These are phyloP conservation scores for Arrhamphus sclerolepis DNA, from an alignment of 2,797 vertebrate species.

Conservation along the genomic window DNA sequence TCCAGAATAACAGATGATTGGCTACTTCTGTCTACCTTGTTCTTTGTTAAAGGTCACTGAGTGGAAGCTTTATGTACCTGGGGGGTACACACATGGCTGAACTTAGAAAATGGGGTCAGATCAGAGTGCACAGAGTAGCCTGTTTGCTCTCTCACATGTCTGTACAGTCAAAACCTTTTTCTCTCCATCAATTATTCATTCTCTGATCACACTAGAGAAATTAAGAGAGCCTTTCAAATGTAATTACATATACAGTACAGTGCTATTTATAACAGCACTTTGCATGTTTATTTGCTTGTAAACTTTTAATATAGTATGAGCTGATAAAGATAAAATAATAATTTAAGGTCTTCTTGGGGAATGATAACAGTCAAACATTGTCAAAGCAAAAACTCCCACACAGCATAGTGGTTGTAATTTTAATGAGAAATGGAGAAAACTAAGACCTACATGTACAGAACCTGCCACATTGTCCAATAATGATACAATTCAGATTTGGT, in stretches of 20 bases:
- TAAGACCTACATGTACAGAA: neutral
- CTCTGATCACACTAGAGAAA: slow-evolving; percentile 41
- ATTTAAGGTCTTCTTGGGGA: neutral
- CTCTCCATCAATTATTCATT: slow-evolving; percentile 69
- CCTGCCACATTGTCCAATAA: too few species aligned
- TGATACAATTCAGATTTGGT: too few species aligned
- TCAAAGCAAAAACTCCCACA: neutral
- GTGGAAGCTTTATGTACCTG: slow-evolving; percentile 18
- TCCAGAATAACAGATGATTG: slow-evolving; percentile 11
- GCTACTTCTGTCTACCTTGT: slow-evolving; percentile 13
- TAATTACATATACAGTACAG: neutral
- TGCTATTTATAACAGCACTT: neutral
- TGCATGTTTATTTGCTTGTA: neutral
- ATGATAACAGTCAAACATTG: neutral
- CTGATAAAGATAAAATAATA: too few species aligned
- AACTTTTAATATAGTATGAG: too few species aligned
- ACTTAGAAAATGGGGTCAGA: slow-evolving; percentile 43
- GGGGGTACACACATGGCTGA: slow-evolving; percentile 13
- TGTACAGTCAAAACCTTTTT: slow-evolving; percentile 60
- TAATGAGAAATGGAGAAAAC: neutral
- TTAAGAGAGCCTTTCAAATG: neutral
- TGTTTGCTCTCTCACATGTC: slow-evolving; percentile 37
- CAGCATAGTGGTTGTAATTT: neutral
- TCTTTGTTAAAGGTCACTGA: slow-evolving; percentile 41
- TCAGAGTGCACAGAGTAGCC: slow-evolving; percentile 18